Base-by-base conservation (phyloP, 1,140 invertebrate species). In the Babylonia areolata region DNA sequence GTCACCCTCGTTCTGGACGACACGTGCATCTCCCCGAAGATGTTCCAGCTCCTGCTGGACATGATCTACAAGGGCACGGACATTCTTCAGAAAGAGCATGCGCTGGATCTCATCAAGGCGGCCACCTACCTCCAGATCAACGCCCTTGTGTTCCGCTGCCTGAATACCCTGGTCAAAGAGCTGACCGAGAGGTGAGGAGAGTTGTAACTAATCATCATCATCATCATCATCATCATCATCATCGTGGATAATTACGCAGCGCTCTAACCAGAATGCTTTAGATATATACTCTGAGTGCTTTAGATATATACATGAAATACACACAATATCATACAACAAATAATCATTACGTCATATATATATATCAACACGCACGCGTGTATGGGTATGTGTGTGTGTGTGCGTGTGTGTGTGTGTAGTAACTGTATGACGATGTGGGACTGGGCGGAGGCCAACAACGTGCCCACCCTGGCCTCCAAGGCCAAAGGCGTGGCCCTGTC, bases 21-120 rank as follows among this genome's bases (percentile, higher is more conserved):
- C 3, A 46, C 28, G 3, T 23, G 96, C 23, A 95, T 98, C 20
- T 95, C 95, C 6, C 58, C 83, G 33, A 20, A 54, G 28, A 51
- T 33, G 20, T 87, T 87, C 51, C 39, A 84, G 37, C 2, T 35
- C 11, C 33, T 87, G 35, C 78, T 87, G 31, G n/a, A 75, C 37
- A 35, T 81, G 28, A 28, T 85, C 5, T 87, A 87, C 71, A 39
- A 85, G 15, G 84, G 83, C 12, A 71, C 39, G 28, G 73, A 87
- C 64, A 78, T 87, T 28, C n/a, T 87, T 15, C 83, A 51, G 12
- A 6, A 71, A 3, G 58, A 73, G 40, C 2, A 39, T 23, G 78
- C 77, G 1, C 31, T 85, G 77, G 78, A 87, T 12, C 6, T 87
- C 20, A 40, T 87, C 28, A 51, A 81, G 28, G 86, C 86, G 20